Percentiles rank a stretch among this genome's conserved stretches.
Evolutionary conservation across 2,888 invertebrate genomes (phyloP).

Genomic region (Drosophila histrio): DNA sequence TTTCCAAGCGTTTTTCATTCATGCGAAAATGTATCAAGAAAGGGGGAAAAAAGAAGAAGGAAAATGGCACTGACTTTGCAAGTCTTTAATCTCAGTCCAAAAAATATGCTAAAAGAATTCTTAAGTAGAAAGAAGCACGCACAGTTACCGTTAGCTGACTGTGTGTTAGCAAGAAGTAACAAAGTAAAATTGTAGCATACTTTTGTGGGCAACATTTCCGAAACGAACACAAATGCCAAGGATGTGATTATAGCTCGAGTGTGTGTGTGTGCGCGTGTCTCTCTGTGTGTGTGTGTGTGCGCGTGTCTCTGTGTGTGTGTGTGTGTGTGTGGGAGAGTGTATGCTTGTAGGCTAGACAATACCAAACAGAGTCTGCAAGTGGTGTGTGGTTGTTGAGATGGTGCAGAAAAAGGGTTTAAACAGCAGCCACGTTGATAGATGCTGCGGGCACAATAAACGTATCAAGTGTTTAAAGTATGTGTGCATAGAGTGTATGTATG

Average conservation of each 20-base stretch:
- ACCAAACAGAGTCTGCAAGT: background rate
- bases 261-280: background rate
- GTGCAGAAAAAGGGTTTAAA: conserved; percentile 9
- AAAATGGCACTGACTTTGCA: conserved; percentile 1
- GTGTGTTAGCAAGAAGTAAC: conserved; percentile 30
- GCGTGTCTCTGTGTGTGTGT: background rate
- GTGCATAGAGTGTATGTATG: background rate
- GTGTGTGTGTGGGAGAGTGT: background rate
- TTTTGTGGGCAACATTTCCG: conserved; percentile 46
- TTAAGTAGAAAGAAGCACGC: background rate
- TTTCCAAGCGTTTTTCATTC: conserved; percentile 4
- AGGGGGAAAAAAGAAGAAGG: too few species aligned
- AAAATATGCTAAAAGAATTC: background rate
- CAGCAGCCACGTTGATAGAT: background rate
- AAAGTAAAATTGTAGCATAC: conserved; percentile 50
- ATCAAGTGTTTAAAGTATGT: background rate
- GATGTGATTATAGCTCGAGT: conserved; percentile 11
- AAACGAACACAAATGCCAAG: background rate
- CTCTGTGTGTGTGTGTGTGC: background rate
- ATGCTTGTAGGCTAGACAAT: background rate
- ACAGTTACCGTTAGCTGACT: background rate
- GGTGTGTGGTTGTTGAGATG: background rate
- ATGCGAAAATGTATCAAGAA: background rate
- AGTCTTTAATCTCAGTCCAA: conserved; percentile 2
- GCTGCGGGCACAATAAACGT: conserved; percentile 13